Conservation (phyloP, 2,113 vertebrate species). For the Anarrhichthys ocellatus region DNA sequence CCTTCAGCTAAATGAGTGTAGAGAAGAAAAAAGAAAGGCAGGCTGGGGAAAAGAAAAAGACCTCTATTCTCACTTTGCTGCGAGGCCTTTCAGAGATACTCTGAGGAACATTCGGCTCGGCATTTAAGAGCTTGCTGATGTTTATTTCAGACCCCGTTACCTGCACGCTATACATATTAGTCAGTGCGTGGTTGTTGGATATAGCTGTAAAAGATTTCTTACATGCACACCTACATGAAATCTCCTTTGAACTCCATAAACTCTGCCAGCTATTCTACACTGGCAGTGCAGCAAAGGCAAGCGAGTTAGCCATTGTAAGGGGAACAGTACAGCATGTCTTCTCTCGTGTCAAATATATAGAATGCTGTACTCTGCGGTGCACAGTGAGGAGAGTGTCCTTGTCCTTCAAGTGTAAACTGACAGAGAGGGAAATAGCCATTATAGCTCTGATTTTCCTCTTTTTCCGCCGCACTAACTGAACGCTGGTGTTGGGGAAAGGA, state of each 20-base stretch:
- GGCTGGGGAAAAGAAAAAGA: conserved; percentile 17
- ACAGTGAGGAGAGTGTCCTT: conserved; percentile 33
- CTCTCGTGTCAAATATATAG: neutral
- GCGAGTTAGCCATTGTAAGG: neutral
- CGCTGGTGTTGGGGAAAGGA: conserved; percentile 21
- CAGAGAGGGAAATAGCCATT: conserved; percentile 56
- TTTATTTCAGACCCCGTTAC: conserved; percentile 32
- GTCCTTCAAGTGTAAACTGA: conserved; percentile 64
- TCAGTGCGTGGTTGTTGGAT: conserved; percentile 17
- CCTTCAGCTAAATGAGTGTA: conserved; percentile 50
- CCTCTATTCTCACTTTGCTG: conserved; percentile 44
- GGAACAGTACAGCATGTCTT: neutral
- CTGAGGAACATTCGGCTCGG: conserved; percentile 44
- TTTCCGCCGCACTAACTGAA: conserved; percentile 41
- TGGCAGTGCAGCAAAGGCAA: neutral
- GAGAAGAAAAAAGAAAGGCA: conserved; percentile 28
- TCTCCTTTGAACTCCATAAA: neutral
- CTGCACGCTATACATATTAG: conserved; percentile 8
- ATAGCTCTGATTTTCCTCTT: conserved; percentile 27
- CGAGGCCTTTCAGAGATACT: conserved; percentile 50
- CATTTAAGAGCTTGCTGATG: conserved; percentile 48
- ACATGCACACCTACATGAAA: neutral
- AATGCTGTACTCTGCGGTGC: neutral
- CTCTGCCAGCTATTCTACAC: neutral
- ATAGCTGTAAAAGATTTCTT: neutral